Base-by-base conservation (phyloP, 1,140 invertebrate species). In the Diploscapter pachys region DNA sequence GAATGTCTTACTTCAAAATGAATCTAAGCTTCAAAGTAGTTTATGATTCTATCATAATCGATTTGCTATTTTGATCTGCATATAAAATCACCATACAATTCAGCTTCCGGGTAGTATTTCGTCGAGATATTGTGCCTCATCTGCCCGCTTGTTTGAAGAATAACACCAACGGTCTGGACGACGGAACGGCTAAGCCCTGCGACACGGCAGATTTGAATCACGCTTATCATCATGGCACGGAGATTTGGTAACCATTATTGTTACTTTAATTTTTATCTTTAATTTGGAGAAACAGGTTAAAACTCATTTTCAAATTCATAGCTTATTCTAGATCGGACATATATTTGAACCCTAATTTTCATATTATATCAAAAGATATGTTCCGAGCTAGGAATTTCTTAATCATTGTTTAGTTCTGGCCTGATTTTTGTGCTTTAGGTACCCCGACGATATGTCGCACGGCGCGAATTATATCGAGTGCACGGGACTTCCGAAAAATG, bases 181-280 rank as follows among this genome's bases (percentile, higher is more conserved):
- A 2, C 54, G 55, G 13, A 76, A 67, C 55, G 62, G 62, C 62
- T 57, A 78, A 59, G 55, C 75, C 74, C 2, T 78, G 77, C 56
- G 70, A 78, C 11, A 68, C 77, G 9, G 63, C 54, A 5, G 62
- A 55, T 49, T 56, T 59, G 5, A 71, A 78, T 49, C 59, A 71
- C 57, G 74, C 63, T n/a, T 79, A 79, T 50, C 78, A 79, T 65
- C 78, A 79, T 48, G 78, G 64, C 2, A 72, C 72, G 3, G 78
- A 79, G 51, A 67, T 79, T 50, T 79, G 77, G 77, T 76, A 59
- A 31, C 53, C 49, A 71, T 55, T 65, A 69, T 1, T 31, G 31
- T 65, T 4, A 52, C 48, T 49, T 50, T 50, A 4, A 63, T 9
- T 71, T 57, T 31, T 31, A 31, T 31, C 1, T 0, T 31, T 31